Conservation (phyloP, 2,888 invertebrate species). For the Tipula unca region DNA sequence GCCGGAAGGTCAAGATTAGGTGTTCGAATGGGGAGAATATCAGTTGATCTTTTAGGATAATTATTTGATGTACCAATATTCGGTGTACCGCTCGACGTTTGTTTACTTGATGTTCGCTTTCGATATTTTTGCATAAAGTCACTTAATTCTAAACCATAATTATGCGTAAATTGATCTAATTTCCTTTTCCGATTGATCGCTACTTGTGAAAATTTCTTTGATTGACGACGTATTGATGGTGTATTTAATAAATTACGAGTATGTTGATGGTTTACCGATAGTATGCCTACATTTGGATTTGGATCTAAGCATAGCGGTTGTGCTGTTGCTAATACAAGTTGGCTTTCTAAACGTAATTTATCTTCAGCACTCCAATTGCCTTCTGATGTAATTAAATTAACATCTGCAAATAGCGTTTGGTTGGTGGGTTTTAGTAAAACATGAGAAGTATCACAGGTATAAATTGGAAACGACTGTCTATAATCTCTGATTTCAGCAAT, state of each 20-base stretch:
- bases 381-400: slow-evolving; percentile 39
- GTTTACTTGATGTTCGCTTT: slow-evolving; percentile 32
- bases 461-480: slow-evolving; percentile 67
- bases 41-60: slow-evolving; percentile 37
- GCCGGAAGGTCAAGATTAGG: slow-evolving; percentile 54
- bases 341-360: slow-evolving; percentile 55
- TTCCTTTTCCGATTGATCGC: slow-evolving; percentile 79
- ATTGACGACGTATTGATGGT: slow-evolving; percentile 62
- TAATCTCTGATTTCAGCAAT: slow-evolving; percentile 87
- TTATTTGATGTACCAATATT: slow-evolving; percentile 30
- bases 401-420: slow-evolving; percentile 55
- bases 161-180: slow-evolving; percentile 73
- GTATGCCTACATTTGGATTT: slow-evolving; percentile 67
- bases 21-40: slow-evolving; percentile 55
- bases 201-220: slow-evolving; percentile 70
- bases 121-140: slow-evolving; percentile 38
- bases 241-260: slow-evolving; percentile 66
- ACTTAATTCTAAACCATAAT: slow-evolving; percentile 64
- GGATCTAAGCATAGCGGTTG: slow-evolving; percentile 86
- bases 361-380: slow-evolving; percentile 36
- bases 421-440: slow-evolving; percentile 80
- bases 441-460: slow-evolving; percentile 72
- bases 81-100: not conserved
- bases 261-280: slow-evolving; percentile 67
- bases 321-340: slow-evolving; percentile 74